Evolutionary conservation across 2,888 invertebrate species (phyloP).

Genomic region (Scelioninae gen. 1): DNA sequence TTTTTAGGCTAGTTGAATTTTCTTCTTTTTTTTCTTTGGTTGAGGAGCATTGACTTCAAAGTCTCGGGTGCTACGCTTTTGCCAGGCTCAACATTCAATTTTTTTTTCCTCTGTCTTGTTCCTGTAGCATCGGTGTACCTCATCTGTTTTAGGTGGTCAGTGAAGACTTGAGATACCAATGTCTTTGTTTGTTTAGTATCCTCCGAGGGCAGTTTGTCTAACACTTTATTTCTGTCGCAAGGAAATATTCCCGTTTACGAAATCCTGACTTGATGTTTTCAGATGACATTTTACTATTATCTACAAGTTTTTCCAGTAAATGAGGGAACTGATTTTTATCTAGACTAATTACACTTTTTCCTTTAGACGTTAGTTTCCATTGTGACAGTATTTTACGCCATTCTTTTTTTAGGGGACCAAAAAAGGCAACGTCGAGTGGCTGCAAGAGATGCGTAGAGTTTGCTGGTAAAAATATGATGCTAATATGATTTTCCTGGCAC

Average conservation of each 20-base stretch:
- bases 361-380: slow-evolving; percentile 23
- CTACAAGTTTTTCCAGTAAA: slow-evolving; percentile 8
- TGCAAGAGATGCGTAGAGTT: slow-evolving; percentile 76
- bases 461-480: slow-evolving; percentile 75
- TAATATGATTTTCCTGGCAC: slow-evolving; percentile 75
- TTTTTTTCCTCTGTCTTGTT: too few species aligned
- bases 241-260: slow-evolving; percentile 34
- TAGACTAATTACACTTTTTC: slow-evolving; percentile 23
- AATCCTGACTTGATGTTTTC: slow-evolving; percentile 38
- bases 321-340: slow-evolving; percentile 28
- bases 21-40: too few species aligned
- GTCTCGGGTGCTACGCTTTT: too few species aligned
- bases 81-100: too few species aligned
- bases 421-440: slow-evolving; percentile 74
- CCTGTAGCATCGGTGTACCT: too few species aligned
- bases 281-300: slow-evolving; percentile 20
- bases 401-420: slow-evolving; percentile 72
- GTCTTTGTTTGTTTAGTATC: slow-evolving; percentile 12
- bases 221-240: slow-evolving; percentile 26
- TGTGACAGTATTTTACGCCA: slow-evolving; percentile 70
- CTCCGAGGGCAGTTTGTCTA: slow-evolving; percentile 32
- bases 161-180: neutral
- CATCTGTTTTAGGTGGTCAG: too few species aligned
- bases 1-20: neutral
- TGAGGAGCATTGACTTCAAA: too few species aligned